Conservation (phyloP, 2,888 invertebrate species). For the Listrodromus nycthemerus region DNA sequence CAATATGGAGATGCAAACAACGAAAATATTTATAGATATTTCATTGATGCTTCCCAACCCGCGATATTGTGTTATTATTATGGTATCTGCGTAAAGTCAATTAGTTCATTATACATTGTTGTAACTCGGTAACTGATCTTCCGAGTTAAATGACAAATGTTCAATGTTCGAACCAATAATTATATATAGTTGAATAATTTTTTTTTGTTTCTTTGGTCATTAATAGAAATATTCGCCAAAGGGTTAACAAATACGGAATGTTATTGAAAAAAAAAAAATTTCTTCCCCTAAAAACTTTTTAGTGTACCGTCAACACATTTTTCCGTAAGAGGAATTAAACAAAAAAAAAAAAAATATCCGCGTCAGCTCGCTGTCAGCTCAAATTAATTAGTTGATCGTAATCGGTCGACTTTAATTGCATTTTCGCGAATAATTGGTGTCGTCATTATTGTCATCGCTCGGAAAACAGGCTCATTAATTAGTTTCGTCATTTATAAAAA, state of each 20-base stretch:
- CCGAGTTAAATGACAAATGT: background rate
- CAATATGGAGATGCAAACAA: background rate
- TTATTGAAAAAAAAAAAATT: no score
- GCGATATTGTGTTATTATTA: constrained; percentile 5
- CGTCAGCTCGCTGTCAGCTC: background rate
- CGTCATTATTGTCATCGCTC: background rate
- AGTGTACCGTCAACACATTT: background rate
- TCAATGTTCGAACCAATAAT: background rate
- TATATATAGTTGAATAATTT: background rate
- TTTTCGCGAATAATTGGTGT: constrained; percentile 18
- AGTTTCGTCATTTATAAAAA: constrained; percentile 1
- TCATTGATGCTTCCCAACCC: background rate
- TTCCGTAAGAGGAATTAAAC: background rate
- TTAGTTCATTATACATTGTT: background rate
- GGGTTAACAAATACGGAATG: no score
- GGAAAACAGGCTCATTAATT: constrained; percentile 8
- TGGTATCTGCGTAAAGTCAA: background rate
- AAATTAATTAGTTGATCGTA: constrained; percentile 12
- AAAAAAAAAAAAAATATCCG: background rate
- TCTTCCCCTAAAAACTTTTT: background rate
- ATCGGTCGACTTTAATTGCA: constrained; percentile 33
- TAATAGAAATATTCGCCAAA: no score
- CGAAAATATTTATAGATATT: background rate
- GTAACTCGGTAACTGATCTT: background rate
- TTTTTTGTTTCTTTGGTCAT: no score